These are phyloP conservation scores for Takifugu rubripes DNA, from an alignment of 2,797 vertebrate genomes.

Conservation along the genomic window DNA sequence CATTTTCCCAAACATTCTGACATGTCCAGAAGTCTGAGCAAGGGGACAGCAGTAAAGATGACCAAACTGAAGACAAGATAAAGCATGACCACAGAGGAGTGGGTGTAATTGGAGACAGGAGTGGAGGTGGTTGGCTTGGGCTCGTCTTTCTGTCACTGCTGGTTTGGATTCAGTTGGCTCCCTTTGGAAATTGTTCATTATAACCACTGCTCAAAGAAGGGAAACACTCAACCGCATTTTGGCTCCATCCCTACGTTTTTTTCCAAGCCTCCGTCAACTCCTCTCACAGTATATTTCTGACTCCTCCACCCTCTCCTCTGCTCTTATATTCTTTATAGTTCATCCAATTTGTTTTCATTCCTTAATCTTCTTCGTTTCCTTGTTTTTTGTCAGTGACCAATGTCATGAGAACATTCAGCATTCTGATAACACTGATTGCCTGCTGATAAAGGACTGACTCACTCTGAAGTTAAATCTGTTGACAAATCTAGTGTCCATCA, in stretches of 20 bases:
- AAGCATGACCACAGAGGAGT: conserved; percentile 16
- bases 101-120: conserved; percentile 23
- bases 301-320: conserved; percentile 16
- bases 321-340: conserved; percentile 18
- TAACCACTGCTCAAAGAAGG: conserved; percentile 28
- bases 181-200: conserved; percentile 46
- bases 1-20: conserved; percentile 37
- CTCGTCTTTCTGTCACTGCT: conserved; percentile 59
- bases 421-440: conserved; percentile 65
- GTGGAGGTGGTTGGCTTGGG: conserved; percentile 40
- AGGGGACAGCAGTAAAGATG: conserved; percentile 38
- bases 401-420: conserved; percentile 61
- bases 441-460: conserved; percentile 51
- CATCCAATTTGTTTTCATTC: conserved; percentile 34
- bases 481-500: conserved; percentile 38
- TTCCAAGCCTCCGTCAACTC: conserved; percentile 30
- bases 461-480: conserved; percentile 28
- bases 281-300: conserved; percentile 21
- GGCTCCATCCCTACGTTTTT: conserved; percentile 34
- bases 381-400: conserved; percentile 23
- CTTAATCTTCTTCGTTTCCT: conserved; percentile 16
- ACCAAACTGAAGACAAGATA: conserved; percentile 35
- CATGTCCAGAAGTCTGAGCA: conserved; percentile 23
- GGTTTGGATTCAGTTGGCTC: conserved; percentile 43
- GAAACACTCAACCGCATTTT: conserved; percentile 32